These are phyloP conservation scores for Pogonomyrmex californicus DNA, from an alignment of 1,140 invertebrate species.

Conservation along the genomic window DNA sequence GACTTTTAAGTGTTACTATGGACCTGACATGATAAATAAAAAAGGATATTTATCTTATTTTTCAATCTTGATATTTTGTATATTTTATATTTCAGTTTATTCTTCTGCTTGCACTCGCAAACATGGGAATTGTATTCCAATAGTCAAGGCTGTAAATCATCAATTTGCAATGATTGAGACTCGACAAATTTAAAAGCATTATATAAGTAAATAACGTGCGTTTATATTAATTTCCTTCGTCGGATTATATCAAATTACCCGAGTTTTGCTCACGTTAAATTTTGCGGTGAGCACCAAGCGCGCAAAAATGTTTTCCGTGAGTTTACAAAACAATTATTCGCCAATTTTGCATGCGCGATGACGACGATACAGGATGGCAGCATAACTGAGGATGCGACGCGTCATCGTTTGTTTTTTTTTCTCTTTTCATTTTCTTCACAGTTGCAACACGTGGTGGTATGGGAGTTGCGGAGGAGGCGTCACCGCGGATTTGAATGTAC, in stretches of 20 bases:
- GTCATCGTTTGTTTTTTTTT: background rate
- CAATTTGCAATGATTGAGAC: background rate
- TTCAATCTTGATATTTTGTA: background rate
- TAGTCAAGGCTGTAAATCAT: background rate
- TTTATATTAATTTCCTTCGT: conserved; percentile 20
- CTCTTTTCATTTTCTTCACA: background rate
- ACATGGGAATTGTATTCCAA: background rate
- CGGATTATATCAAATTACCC: conserved; percentile 21
- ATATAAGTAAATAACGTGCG: conserved; percentile 16
- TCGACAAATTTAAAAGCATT: conserved; percentile 13
- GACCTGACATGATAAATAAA: background rate
- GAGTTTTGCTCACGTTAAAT: conserved; percentile 22
- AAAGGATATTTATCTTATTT: background rate
- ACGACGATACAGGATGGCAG: background rate
- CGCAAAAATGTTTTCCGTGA: conserved; percentile 2
- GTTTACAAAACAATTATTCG: conserved; percentile 45
- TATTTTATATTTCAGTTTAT: background rate
- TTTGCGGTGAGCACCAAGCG: background rate
- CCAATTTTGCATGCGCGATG: conserved; percentile 32
- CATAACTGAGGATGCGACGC: conserved; percentile 9
- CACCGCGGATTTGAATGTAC: conserved; percentile 30
- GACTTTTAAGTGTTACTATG: background rate
- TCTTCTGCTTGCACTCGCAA: background rate
- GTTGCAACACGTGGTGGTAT: background rate
- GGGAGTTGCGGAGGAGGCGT: conserved; percentile 20